These are phyloP conservation scores for Nemotelus nigrinus DNA, from an alignment of 2,888 invertebrate species.

Conservation along the genomic window DNA sequence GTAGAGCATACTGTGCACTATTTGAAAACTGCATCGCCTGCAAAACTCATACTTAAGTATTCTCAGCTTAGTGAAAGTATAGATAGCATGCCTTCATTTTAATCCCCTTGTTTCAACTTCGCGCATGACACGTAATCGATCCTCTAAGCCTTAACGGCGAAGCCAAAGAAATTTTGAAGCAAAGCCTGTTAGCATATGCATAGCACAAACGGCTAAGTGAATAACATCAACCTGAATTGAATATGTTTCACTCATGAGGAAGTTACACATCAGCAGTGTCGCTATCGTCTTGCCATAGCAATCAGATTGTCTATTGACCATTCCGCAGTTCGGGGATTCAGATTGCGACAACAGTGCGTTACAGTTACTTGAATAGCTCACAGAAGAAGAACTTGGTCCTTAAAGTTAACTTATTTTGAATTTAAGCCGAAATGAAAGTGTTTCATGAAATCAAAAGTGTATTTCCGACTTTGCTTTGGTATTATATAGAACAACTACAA, in stretches of 20 bases:
- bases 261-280: slow-evolving; percentile 9
- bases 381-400: no score
- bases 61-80: no score
- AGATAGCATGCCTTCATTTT: no score
- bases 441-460: no score
- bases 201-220: slow-evolving; percentile 29
- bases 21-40: no score
- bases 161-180: slow-evolving; percentile 44
- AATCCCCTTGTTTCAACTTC: background rate
- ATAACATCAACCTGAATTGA: slow-evolving; percentile 4
- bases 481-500: no score
- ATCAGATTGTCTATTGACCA: background rate
- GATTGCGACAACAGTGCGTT: background rate
- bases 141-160: slow-evolving; percentile 49
- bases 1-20: no score
- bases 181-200: slow-evolving; percentile 50
- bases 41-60: no score
- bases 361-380: background rate
- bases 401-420: no score
- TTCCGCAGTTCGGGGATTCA: background rate
- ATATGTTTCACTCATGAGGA: slow-evolving; percentile 14
- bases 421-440: no score
- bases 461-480: no score
- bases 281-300: background rate
- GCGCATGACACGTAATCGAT: slow-evolving; percentile 51